Conservation (phyloP, 2,797 vertebrate genomes). For the Ctenopoma multispine region DNA sequence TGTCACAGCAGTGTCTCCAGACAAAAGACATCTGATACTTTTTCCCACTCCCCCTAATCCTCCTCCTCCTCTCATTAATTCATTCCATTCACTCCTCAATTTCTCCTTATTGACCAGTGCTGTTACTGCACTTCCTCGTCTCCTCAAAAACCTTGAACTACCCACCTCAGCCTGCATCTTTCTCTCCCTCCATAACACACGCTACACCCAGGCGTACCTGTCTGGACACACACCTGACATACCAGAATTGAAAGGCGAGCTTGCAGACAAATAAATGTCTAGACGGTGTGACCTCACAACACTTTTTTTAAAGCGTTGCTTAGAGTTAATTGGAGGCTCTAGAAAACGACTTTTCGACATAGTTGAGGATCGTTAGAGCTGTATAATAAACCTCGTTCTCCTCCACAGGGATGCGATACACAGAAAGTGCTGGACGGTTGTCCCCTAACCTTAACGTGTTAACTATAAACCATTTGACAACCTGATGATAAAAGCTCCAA, state of each 20-base stretch:
- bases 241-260: slow-evolving; percentile 84
- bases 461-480: slow-evolving; percentile 39
- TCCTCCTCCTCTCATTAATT: not conserved
- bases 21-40: not conserved
- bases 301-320: slow-evolving; percentile 52
- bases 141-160: not conserved
- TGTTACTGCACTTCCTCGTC: not conserved
- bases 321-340: slow-evolving; percentile 1
- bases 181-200: not conserved
- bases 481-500: slow-evolving; percentile 34
- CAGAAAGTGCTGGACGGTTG: slow-evolving; percentile 5
- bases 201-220: not conserved
- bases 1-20: too few relatives aligned
- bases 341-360: slow-evolving; percentile 3
- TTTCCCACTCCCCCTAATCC: not conserved
- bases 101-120: not conserved
- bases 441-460: slow-evolving; percentile 23
- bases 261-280: slow-evolving; percentile 85
- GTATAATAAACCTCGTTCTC: not conserved
- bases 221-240: slow-evolving; percentile 39
- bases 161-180: not conserved
- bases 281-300: slow-evolving; percentile 85
- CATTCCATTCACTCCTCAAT: not conserved
- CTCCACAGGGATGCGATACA: not conserved
- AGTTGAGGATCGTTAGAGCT: not conserved